Evolutionary conservation across 2,797 vertebrate species (phyloP), one percentile per base, ranked within the genome.

Genomic region (Parauchenoglanis punctatus): DNA sequence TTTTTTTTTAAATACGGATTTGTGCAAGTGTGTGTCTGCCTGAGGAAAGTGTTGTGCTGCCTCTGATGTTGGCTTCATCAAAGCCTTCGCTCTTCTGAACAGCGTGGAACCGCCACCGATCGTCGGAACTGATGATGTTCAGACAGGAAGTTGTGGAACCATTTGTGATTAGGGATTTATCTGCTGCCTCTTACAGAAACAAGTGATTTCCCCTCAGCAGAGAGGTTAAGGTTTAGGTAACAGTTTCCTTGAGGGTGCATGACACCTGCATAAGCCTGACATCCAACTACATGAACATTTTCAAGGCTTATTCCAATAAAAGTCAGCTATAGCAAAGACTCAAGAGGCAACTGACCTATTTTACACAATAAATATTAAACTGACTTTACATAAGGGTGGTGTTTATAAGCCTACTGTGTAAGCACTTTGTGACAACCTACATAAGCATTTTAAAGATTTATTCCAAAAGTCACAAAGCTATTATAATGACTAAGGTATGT

Each of bases 71-170:
- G 54, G 56, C 82, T 73, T 85, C 87, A 85, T 90, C 85, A 91
- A 89, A 91, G 91, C 84, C 20, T 85, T 49, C 75, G 72, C 78
- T 87, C 68, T 89, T 91, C 84, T 80, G 82, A 89, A 85, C 88
- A 72, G 35, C 58, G 46, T 85, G 78, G 49, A 81, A 40, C 61
- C 58, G 78, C 49, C 72, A 85, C 80, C 77, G 83, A 89, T 91
- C 85, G 85, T 87, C 58, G 85, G 85, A 75, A 31, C 75, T 49
- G n/a, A 40, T 40, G 77, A 56, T 20, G 28, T 4, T 31, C 4
- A 25, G 18, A 44, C 54, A 61, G 31, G 78, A 59, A 40, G 54
- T 40, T 10, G 18, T 40, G 75, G 49, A 78, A 49, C 40, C 11
- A 5, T 46, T 46, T 49, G 23, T n/a, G 25, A 49, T 75, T 75